Base-by-base conservation (phyloP, 2,113 vertebrate species). In the Martes martes region DNA sequence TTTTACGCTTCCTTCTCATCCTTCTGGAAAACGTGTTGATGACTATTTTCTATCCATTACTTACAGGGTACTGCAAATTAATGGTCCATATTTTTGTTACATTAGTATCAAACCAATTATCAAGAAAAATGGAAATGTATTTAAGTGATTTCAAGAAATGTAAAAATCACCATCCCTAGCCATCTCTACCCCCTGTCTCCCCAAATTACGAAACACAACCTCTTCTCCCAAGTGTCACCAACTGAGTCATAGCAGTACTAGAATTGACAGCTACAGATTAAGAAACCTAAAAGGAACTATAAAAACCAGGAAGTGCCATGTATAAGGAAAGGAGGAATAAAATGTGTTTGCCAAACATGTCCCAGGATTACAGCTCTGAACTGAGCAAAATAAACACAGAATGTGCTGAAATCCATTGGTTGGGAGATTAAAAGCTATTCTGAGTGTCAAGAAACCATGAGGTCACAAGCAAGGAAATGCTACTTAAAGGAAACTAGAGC, bases 271-370 rank as follows among this genome's bases (percentile, higher is more conserved):
- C 3, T 63, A 61, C 5, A 71, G 31, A 85, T 85, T 42, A 87
- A 82, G 73, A 36, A 76, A 36, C 18, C n/a, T 45, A 84, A 78
- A 78, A 57, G 45, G 52, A 85, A 89, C 18, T 7, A 13, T 13
- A 57, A 59, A 85, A 71, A 76, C 2, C 50, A 91, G 78, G 33
- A 81, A 73, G 74, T 73, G 45, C 79, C 91, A 93, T 14, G 0
- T 79, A 8, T 33, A 82, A 79, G 81, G 36, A n/a, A 67, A 67
- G 67, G 47, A 95, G 42, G 74, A 52, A 79, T 73, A 83, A 90
- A 96, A 78, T 79, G 52, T 80, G 47, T 87, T 81, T 81, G 90
- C 33, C 21, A 95, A 97, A 89, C 71, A 81, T 73, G 59, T 59
- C 63, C 36, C 65, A 86, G 59, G 73, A 85, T 91, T 39, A 31